Evolutionary conservation across 1,140 invertebrate species (phyloP).

Genomic region (Camponotus vicinus): DNA sequence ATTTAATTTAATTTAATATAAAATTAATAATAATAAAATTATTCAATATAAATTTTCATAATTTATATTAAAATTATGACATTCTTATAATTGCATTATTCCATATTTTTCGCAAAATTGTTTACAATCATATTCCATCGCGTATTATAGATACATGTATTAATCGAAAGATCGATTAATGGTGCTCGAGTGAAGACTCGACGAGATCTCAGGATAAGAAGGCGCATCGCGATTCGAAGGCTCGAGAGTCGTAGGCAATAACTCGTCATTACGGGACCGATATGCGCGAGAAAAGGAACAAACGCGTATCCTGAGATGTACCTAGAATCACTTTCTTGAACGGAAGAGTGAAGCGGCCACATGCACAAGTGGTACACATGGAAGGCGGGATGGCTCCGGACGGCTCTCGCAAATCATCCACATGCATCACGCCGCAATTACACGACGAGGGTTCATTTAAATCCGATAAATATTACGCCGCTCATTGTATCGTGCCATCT

Average conservation of each 20-base stretch:
- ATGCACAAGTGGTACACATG: constrained; percentile 62
- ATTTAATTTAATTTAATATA: not conserved
- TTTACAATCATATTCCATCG: constrained; percentile 16
- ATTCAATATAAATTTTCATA: constrained; percentile 2
- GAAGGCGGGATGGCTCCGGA: constrained; percentile 74
- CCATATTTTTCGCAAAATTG: not conserved
- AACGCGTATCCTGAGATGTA: constrained; percentile 33
- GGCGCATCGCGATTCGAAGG: constrained; percentile 50
- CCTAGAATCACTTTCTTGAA: constrained; percentile 68
- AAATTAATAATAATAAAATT: not conserved
- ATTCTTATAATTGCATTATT: not conserved
- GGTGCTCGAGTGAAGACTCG: constrained; percentile 56
- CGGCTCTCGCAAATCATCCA: constrained; percentile 84
- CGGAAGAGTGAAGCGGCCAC: not conserved
- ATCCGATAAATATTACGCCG: constrained; percentile 84
- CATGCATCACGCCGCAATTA: constrained; percentile 85
- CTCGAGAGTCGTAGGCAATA: constrained; percentile 67
- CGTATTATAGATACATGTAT: not conserved
- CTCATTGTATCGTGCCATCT: constrained; percentile 82
- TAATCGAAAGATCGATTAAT: constrained; percentile 70
- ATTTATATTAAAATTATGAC: not conserved
- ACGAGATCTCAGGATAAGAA: constrained; percentile 59
- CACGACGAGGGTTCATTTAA: constrained; percentile 86
- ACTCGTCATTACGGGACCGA: constrained; percentile 76
- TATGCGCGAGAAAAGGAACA: constrained; percentile 66